These are phyloP conservation scores for Macrotus californicus DNA, from an alignment of 2,113 vertebrate genomes.

Conservation along the genomic window DNA sequence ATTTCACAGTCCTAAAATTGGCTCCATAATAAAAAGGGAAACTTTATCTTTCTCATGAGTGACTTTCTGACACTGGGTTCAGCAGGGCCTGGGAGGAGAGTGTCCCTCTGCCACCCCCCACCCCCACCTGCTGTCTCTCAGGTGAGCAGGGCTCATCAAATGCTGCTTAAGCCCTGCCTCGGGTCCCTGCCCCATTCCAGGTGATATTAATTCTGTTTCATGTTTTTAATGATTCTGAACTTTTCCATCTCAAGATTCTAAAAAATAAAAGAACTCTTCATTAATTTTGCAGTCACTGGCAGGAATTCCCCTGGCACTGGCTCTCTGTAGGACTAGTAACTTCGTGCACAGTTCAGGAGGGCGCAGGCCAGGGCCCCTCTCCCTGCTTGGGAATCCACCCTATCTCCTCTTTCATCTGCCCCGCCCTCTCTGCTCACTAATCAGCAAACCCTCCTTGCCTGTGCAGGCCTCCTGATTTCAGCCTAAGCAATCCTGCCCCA, in stretches of 20 bases:
- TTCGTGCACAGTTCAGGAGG: background rate
- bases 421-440: background rate
- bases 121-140: accelerated
- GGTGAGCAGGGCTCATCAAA: background rate
- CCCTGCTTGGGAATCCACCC: background rate
- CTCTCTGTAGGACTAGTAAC: background rate
- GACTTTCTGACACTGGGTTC: background rate
- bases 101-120: background rate
- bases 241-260: background rate
- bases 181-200: background rate
- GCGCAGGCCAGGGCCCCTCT: too few relatives aligned
- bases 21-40: slow-evolving; percentile 1
- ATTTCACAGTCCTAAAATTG: slow-evolving; percentile 53
- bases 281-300: background rate
- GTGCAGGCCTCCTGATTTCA: background rate
- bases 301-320: background rate
- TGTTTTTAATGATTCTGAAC: slow-evolving; percentile 16
- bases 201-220: background rate
- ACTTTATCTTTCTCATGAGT: slow-evolving; percentile 32
- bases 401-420: background rate
- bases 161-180: background rate
- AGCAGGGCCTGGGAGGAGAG: background rate
- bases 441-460: background rate
- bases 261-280: background rate
- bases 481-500: background rate